Conservation (phyloP, 2,113 vertebrate species). For the Pontoporia blainvillei region DNA sequence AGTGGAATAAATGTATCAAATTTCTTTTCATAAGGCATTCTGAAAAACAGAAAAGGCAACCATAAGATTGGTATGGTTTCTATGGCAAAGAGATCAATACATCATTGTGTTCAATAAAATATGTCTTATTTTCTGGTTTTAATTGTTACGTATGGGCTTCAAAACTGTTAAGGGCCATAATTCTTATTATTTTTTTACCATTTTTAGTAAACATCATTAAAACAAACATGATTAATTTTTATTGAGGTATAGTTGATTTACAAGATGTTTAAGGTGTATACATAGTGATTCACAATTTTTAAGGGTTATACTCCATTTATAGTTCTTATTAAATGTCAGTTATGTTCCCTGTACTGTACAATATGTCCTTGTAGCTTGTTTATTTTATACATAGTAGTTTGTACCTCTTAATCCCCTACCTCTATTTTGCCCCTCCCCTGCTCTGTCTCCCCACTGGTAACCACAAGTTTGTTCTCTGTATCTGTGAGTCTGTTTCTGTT, state of each 20-base stretch:
- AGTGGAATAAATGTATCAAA: conserved; percentile 73
- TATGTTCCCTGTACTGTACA: background rate
- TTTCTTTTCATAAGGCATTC: conserved; percentile 66
- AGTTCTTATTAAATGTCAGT: background rate
- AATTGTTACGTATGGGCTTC: background rate
- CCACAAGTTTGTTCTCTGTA: too few species aligned
- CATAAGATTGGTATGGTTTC: background rate
- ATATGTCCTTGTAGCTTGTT: background rate
- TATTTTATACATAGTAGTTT: background rate
- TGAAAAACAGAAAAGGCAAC: conserved; percentile 47
- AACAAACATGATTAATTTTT: background rate
- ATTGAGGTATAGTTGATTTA: background rate
- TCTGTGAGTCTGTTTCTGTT: too few species aligned
- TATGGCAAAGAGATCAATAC: background rate
- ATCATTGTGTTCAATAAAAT: background rate
- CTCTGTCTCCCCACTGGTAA: too few species aligned
- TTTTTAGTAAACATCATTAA: background rate
- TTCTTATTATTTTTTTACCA: background rate
- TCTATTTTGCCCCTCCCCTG: too few species aligned
- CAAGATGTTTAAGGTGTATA: background rate
- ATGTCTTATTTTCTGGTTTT: background rate
- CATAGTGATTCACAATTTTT: background rate
- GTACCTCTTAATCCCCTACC: background rate
- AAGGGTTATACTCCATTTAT: background rate
- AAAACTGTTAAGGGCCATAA: background rate